Evolutionary conservation across 1,140 invertebrate genomes (phyloP).

Genomic region (Riptortus pedestris): DNA sequence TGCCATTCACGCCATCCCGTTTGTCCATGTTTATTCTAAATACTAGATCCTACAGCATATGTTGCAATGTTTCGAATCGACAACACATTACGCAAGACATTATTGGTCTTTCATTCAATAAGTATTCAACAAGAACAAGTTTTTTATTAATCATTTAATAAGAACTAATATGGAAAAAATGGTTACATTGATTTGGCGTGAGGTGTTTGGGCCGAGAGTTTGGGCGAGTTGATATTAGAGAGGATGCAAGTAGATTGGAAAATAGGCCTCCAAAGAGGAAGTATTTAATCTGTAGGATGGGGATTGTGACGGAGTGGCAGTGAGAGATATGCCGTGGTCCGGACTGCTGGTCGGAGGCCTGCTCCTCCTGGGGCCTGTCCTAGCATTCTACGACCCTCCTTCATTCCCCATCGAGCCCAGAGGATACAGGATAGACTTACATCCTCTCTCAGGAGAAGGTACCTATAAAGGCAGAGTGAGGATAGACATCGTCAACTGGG

Average conservation of each 20-base stretch:
- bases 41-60: no score
- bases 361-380: background rate
- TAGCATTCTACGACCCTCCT: conserved; percentile 14
- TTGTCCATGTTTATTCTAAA: no score
- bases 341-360: background rate
- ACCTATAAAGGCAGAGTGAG: conserved; percentile 32
- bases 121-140: no score
- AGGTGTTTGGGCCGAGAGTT: background rate
- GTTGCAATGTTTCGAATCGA: no score
- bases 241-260: conserved; percentile 12
- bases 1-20: no score
- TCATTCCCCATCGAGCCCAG: conserved; percentile 25
- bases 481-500: conserved; percentile 29
- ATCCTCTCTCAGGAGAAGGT: conserved; percentile 31
- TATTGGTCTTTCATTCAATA: no score
- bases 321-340: background rate
- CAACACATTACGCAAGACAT: no score
- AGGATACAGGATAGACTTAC: conserved; percentile 32
- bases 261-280: conserved; percentile 1
- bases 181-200: no score
- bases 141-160: no score
- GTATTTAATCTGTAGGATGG: background rate
- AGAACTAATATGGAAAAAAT: no score
- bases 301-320: background rate
- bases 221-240: no score